A percentile compares a stretch with the other conserved stretches of the same genome.
Conservation (phyloP, 1,140 invertebrate species). For the Melitaea cinxia region DNA sequence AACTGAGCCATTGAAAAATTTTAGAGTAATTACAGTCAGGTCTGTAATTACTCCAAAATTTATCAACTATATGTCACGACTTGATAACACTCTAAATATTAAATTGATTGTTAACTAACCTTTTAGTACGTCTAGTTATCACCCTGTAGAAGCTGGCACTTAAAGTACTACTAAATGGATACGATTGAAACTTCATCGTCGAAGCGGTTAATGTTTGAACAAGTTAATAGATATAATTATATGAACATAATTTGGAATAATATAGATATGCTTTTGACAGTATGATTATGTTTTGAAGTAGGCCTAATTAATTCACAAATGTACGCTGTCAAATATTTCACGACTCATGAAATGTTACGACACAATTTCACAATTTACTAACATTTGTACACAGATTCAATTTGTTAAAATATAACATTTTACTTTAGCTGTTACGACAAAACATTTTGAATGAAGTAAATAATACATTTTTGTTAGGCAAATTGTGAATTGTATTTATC, state of each 20-base stretch:
- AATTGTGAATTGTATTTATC: too few species aligned
- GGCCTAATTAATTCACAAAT: neutral
- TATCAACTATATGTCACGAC: neutral
- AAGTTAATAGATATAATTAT: neutral
- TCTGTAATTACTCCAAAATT: too few species aligned
- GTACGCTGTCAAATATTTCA: neutral
- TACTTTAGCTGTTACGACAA: too few species aligned
- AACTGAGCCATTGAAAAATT: too few species aligned
- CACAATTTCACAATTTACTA: too few species aligned
- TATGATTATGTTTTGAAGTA: neutral
- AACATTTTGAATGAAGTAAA: too few species aligned
- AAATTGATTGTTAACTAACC: conserved; percentile 23
- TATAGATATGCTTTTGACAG: neutral
- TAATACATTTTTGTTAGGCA: too few species aligned
- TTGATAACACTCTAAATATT: neutral
- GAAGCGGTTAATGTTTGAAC: neutral
- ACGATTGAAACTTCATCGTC: conserved; percentile 8
- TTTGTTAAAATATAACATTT: too few species aligned
- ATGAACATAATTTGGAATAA: neutral
- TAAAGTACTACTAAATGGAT: neutral
- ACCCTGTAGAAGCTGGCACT: conserved; percentile 1
- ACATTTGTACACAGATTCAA: too few species aligned
- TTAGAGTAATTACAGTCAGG: too few species aligned
- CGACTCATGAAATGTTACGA: neutral
- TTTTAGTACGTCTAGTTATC: conserved; percentile 18